Evolutionary conservation across 64 coral and sea anemone genomes (phyloP).

Genomic region (Actinia tenebrosa): DNA sequence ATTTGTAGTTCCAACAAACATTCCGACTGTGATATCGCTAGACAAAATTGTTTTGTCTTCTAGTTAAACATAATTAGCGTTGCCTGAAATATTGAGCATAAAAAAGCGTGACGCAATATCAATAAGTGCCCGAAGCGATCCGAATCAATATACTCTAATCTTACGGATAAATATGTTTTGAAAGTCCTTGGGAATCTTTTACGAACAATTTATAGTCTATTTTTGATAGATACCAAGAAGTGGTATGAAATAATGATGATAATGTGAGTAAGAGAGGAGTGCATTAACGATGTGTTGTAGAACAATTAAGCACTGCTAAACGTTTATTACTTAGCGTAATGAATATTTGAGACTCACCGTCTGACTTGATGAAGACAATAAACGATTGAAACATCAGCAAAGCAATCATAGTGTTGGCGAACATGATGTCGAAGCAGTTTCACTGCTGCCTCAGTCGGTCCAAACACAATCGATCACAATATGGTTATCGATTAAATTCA

Average conservation of each 20-base stretch:
- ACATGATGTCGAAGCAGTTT: neutral
- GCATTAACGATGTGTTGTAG: neutral
- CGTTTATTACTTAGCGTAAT: neutral
- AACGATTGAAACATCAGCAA: slow-evolving; percentile 4
- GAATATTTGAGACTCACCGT: neutral
- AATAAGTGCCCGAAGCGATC: neutral
- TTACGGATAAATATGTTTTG: neutral
- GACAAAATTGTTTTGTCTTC: neutral
- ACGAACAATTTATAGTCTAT: neutral
- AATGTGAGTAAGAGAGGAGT: neutral
- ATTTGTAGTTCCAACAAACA: neutral
- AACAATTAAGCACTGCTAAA: neutral
- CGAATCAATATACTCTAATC: neutral
- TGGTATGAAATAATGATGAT: neutral
- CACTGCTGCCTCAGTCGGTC: neutral
- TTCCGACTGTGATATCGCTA: neutral
- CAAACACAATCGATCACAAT: neutral
- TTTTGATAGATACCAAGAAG: neutral
- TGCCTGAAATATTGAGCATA: no score
- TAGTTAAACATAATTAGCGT: no score
- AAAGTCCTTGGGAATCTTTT: neutral
- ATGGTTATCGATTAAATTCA: neutral
- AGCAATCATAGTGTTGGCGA: neutral
- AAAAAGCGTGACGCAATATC: neutral
- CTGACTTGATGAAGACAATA: slow-evolving; percentile 1